These are phyloP conservation scores for Tragopan temminckii DNA, from an alignment of 2,797 vertebrate genomes.

Conservation along the genomic window DNA sequence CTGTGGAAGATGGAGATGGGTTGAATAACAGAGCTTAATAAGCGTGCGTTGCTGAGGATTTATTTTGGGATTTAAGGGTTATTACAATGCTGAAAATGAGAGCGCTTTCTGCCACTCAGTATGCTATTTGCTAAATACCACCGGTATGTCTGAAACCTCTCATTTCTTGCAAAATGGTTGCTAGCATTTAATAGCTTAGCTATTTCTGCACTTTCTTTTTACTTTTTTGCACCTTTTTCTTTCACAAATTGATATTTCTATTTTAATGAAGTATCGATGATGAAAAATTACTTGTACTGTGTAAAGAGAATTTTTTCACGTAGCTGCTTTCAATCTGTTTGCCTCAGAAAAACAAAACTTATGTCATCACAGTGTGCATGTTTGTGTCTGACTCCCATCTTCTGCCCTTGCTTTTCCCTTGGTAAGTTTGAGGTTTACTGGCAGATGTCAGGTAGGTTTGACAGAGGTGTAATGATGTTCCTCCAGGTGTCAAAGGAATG, in stretches of 20 bases:
- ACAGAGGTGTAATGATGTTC: not conserved
- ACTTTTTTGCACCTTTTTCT: not conserved
- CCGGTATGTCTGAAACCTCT: not conserved
- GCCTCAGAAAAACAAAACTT: not conserved
- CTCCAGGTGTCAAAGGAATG: not conserved
- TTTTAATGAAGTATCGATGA: not conserved
- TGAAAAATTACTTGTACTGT: not conserved
- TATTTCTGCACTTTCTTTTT: not conserved
- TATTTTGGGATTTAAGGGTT: not conserved
- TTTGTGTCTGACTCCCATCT: not conserved
- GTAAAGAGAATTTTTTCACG: not conserved
- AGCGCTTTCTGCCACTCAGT: not conserved
- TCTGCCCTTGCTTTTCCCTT: not conserved
- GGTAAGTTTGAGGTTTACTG: not conserved
- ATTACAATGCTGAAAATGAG: not conserved
- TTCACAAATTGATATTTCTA: not conserved
- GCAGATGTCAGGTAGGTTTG: not conserved
- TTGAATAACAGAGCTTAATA: conserved; percentile 20
- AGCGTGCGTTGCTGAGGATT: not conserved
- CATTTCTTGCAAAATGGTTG: not conserved
- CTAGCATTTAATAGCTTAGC: not conserved
- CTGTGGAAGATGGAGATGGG: conserved; percentile 14
- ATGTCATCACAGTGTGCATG: not conserved
- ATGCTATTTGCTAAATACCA: not conserved
- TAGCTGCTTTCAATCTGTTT: not conserved